Conservation (phyloP, 2,888 invertebrate species). For the Panopea generosa region DNA sequence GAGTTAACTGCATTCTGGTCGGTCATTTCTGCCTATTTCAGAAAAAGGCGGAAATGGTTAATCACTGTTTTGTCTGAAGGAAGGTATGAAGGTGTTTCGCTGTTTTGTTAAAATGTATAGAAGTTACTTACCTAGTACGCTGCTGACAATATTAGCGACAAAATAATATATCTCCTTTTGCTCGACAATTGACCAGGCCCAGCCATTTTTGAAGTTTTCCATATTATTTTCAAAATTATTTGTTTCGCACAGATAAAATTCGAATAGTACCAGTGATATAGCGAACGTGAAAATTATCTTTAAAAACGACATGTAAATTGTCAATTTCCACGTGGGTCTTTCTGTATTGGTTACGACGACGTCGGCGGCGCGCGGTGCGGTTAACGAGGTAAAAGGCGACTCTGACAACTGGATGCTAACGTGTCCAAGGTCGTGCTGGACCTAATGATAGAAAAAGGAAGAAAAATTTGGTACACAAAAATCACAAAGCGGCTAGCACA, state of each 20-base stretch:
- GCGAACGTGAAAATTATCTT: slow-evolving; percentile 47
- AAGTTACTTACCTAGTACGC: slow-evolving; percentile 45
- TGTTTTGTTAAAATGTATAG: too few species aligned
- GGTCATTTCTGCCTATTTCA: too few species aligned
- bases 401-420: neutral
- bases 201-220: slow-evolving; percentile 19
- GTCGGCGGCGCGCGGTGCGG: too few species aligned
- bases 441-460: neutral
- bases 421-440: neutral
- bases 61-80: too few species aligned
- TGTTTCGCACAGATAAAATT: neutral
- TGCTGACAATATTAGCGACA: slow-evolving; percentile 49
- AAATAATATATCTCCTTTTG: slow-evolving; percentile 38
- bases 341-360: neutral
- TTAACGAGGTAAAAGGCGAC: too few species aligned
- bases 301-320: slow-evolving; percentile 46
- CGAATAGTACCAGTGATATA: slow-evolving; percentile 24
- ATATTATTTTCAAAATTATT: neutral
- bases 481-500: too few species aligned
- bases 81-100: too few species aligned
- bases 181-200: slow-evolving; percentile 30
- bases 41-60: too few species aligned
- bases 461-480: too few species aligned
- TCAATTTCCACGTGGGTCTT: slow-evolving; percentile 47
- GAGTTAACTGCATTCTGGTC: too few species aligned